Conservation (phyloP, 2,888 invertebrate species). For the Drosophila cracens region DNA sequence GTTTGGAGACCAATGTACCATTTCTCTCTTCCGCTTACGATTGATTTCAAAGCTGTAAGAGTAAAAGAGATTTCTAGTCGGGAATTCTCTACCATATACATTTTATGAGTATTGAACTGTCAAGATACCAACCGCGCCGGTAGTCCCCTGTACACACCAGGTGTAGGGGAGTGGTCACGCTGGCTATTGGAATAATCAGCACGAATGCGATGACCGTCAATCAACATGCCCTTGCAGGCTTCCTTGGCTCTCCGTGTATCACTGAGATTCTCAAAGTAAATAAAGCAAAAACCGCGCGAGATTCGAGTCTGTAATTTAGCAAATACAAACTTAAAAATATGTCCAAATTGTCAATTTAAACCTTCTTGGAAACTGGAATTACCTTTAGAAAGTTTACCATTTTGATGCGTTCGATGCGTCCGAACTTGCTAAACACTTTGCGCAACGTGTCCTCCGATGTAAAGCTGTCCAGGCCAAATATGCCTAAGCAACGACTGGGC, state of each 20-base stretch:
- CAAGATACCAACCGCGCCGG: slow-evolving; percentile 87
- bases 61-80: not conserved
- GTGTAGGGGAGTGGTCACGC: slow-evolving; percentile 98
- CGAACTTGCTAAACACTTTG: slow-evolving; percentile 96
- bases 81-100: not conserved
- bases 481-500: slow-evolving; percentile 94
- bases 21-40: not conserved
- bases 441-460: slow-evolving; percentile 96
- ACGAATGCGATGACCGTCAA: slow-evolving; percentile 95
- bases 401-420: slow-evolving; percentile 95
- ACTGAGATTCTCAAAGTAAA: slow-evolving; percentile 94
- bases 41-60: not conserved
- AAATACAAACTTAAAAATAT: not conserved
- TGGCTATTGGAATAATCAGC: slow-evolving; percentile 98
- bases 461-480: slow-evolving; percentile 96
- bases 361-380: slow-evolving; percentile 23
- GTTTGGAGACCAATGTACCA: not conserved
- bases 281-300: slow-evolving; percentile 98
- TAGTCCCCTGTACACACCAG: slow-evolving; percentile 98
- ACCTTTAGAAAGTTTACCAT: slow-evolving; percentile 95
- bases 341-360: not conserved
- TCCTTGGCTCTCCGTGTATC: slow-evolving; percentile 97
- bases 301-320: slow-evolving; percentile 90
- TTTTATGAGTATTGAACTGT: no score
- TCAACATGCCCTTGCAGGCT: slow-evolving; percentile 96